Evolutionary conservation across 2,113 vertebrate genomes (phyloP).

Genomic region (Hypanus sabinus): DNA sequence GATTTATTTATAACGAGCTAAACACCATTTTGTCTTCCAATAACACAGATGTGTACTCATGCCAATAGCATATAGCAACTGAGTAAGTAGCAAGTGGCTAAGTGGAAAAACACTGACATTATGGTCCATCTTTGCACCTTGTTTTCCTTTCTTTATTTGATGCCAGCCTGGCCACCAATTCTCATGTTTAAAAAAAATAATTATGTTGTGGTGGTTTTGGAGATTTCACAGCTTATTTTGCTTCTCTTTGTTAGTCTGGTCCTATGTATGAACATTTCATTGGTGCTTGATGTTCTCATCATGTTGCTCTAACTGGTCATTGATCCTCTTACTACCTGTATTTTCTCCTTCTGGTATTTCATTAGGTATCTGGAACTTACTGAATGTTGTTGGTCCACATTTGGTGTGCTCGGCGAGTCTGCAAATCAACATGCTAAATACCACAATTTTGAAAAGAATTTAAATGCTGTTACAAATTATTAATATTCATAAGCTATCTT

Average conservation of each 20-base stretch:
- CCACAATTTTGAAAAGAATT: background rate
- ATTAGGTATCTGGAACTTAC: too few relatives aligned
- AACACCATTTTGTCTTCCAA: background rate
- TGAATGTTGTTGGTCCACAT: background rate
- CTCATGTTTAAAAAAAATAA: background rate
- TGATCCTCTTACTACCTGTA: too few relatives aligned
- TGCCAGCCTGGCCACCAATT: background rate
- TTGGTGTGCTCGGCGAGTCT: background rate
- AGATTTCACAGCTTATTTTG: background rate
- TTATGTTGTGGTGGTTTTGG: background rate
- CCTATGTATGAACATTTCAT: background rate
- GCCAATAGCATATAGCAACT: background rate
- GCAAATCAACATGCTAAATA: background rate
- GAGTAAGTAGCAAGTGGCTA: background rate
- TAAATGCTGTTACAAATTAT: too few relatives aligned
- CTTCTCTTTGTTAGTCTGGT: background rate
- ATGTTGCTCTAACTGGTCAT: too few relatives aligned
- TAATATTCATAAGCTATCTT: too few relatives aligned
- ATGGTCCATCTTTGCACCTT: background rate
- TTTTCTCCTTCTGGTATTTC: too few relatives aligned
- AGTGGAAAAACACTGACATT: background rate
- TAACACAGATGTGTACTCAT: background rate
- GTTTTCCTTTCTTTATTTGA: background rate
- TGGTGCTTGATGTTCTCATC: background rate
- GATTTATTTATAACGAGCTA: conserved; percentile 26